Evolutionary conservation across 2,888 invertebrate species (phyloP), one percentile per base, ranked within the genome.

Genomic region (Phaedon cochleariae): DNA sequence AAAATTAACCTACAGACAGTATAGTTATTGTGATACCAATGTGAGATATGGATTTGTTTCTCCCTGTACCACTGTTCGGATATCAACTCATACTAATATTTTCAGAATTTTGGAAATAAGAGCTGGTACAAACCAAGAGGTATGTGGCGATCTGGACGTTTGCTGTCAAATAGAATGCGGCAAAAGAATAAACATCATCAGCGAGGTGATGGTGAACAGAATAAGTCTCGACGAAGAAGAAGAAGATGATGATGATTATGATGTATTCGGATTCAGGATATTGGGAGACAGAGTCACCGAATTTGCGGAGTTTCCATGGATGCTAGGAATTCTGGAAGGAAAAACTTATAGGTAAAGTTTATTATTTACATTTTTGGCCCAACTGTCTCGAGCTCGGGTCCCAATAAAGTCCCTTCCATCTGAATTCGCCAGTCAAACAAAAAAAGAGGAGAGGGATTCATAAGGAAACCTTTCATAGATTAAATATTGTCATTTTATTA

Each of bases 291-390:
- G 76, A 52, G 71, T 73, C 41, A 78, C 80, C 0, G 74, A 72
- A 59, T 81, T 82, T 59, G 82, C 72, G 0, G 83, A 83, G 71
- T 83, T 82, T 64, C 82, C 82, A 1, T 83, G 82, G 82, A 83
- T 82, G 82, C 64, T 82, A 60, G 82, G 79, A 5, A 70, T 82
- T 22, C 65, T 82, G 10, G 72, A 77, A 54, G 71, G 71, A 5
- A 68, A 67, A 48, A 70, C 59, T n/a, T 78, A 77, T 61, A 72
- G 70, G 69, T 70, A 60, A 21, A 29, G 53, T 41, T 10, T 17
- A 29, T 7, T 5, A 26, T 5, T 5, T 26, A 26, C 4, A 26
- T 26, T 26, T 5, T 26, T 26, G n/a, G n/a, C n/a, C n/a, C n/a
- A n/a, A n/a, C n/a, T n/a, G n/a, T n/a, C n/a, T n/a, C n/a, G n/a